Conservation (phyloP, 2,888 invertebrate species). For the Xylocampa areola region DNA sequence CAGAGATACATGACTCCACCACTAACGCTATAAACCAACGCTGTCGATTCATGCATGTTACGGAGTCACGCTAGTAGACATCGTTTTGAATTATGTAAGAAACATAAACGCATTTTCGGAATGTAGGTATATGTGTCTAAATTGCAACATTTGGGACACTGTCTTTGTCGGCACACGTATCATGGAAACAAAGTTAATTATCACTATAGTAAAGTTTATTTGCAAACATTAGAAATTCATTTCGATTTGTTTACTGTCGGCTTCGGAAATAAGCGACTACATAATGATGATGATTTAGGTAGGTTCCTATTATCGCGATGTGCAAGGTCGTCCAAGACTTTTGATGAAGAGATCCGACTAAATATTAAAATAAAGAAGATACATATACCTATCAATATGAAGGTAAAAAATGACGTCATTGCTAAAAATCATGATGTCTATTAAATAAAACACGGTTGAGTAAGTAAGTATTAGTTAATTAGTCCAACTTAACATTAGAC, state of each 20-base stretch:
- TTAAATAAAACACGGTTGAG: no score
- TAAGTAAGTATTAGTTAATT: no score
- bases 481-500: no score
- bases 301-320: no score
- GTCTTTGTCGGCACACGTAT: conserved; percentile 24
- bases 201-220: conserved; percentile 3
- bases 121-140: conserved; percentile 55
- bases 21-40: conserved; percentile 16
- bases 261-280: conserved; percentile 14
- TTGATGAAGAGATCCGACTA: no score
- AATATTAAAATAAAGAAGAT: no score
- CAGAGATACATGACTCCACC: conserved; percentile 3
- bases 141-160: conserved; percentile 60
- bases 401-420: no score
- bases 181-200: conserved; percentile 14
- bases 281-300: no score
- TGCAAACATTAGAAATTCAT: conserved; percentile 15
- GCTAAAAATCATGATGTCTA: no score
- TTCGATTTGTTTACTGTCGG: conserved; percentile 17
- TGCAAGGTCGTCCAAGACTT: no score
- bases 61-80: conserved; percentile 48
- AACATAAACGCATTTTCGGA: conserved; percentile 60
- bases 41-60: conserved; percentile 51
- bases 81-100: conserved; percentile 60
- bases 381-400: no score